Percentiles rank a stretch among this genome's conserved stretches.
Conservation (phyloP, 2,888 invertebrate genomes). For the Plemyria rubiginata region DNA sequence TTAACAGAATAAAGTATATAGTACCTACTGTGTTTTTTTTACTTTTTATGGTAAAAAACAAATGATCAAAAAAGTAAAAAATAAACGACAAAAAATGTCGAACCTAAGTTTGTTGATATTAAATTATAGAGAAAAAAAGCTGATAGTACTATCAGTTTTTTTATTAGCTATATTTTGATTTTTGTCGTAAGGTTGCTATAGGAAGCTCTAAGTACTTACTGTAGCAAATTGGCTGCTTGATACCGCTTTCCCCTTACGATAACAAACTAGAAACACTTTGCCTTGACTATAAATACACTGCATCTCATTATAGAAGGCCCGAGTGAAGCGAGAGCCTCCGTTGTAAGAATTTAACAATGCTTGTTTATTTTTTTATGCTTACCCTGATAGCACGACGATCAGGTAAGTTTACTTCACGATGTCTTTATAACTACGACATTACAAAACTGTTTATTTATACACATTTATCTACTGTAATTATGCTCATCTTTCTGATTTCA, state of each 20-base stretch:
- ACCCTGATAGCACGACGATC: slow-evolving; percentile 32
- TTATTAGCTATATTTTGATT: too few relatives aligned
- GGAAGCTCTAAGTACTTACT: slow-evolving; percentile 1
- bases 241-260: slow-evolving; percentile 14
- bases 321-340: slow-evolving; percentile 3
- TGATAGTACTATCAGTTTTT: too few relatives aligned
- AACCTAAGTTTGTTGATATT: too few relatives aligned
- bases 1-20: too few relatives aligned
- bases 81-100: too few relatives aligned
- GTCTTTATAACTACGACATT: slow-evolving; percentile 22
- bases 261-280: slow-evolving; percentile 13
- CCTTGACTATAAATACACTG: slow-evolving; percentile 6
- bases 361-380: slow-evolving; percentile 26
- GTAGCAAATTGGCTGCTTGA: slow-evolving; percentile 17
- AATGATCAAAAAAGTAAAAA: too few relatives aligned
- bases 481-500: neutral
- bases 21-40: too few relatives aligned
- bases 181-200: too few relatives aligned
- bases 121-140: too few relatives aligned
- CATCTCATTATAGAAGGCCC: slow-evolving; percentile 1
- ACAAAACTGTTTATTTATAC: slow-evolving; percentile 1
- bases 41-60: too few relatives aligned
- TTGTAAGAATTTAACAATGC: slow-evolving; percentile 24
- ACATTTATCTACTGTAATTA: slow-evolving; percentile 1
- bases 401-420: slow-evolving; percentile 57